Percentiles rank a stretch among this genome's conserved stretches.
These are phyloP conservation scores for Rhinella marina DNA, from an alignment of 2,797 vertebrate genomes.

Conservation along the genomic window DNA sequence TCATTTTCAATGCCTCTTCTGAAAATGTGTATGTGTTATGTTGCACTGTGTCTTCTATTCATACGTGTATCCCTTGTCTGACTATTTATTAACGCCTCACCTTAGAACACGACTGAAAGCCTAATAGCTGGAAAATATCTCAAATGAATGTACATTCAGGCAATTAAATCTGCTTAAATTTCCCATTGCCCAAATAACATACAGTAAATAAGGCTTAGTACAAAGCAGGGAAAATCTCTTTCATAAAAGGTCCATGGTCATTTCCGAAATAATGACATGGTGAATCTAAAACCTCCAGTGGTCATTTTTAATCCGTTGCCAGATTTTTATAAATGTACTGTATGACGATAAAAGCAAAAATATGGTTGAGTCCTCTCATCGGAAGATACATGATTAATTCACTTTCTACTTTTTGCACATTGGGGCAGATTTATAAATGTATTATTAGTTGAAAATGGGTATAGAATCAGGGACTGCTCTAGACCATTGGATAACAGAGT, in stretches of 20 bases:
- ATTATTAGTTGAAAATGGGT: background rate
- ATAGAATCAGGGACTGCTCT: background rate
- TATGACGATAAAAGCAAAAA: background rate
- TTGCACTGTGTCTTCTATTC: slow-evolving; percentile 22
- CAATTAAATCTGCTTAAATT: background rate
- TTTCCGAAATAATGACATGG: slow-evolving; percentile 3
- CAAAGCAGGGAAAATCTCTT: background rate
- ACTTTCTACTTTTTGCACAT: background rate
- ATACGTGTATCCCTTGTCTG: slow-evolving; percentile 24
- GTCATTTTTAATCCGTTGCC: background rate
- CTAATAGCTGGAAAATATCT: slow-evolving; percentile 32
- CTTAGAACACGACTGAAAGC: slow-evolving; percentile 19
- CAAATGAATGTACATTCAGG: slow-evolving; percentile 20
- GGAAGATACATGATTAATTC: background rate
- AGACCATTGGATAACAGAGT: background rate
- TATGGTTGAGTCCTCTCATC: background rate
- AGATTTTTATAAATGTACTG: background rate
- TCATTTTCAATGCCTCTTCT: slow-evolving; percentile 26
- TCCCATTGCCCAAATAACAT: slow-evolving; percentile 8
- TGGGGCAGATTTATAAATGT: background rate
- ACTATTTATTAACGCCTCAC: slow-evolving; percentile 7
- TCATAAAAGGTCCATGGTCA: background rate
- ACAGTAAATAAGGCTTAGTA: slow-evolving; percentile 13
- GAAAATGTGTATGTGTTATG: slow-evolving; percentile 16
- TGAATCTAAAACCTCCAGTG: background rate